A percentile compares a stretch with the other conserved stretches of the same genome.
Evolutionary conservation across 2,797 vertebrate genomes (phyloP).

Genomic region (Chaunax sp.): DNA sequence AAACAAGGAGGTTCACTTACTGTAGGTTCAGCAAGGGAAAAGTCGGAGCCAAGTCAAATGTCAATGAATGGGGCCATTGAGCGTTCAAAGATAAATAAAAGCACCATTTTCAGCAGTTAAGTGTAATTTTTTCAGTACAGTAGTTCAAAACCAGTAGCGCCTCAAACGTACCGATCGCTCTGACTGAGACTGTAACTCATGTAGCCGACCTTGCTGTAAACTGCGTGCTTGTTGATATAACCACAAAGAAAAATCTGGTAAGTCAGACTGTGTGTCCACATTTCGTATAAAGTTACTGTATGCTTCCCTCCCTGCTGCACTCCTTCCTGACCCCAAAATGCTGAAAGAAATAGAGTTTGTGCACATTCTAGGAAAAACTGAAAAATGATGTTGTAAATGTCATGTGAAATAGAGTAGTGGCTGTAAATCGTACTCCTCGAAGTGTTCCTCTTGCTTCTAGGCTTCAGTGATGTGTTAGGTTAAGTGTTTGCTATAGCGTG

Average conservation of each 20-base stretch:
- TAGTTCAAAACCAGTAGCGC: slow-evolving; percentile 54
- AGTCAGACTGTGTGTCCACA: slow-evolving; percentile 50
- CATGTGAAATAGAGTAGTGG: neutral
- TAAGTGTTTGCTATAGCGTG: slow-evolving; percentile 13
- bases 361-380: neutral
- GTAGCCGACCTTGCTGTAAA: slow-evolving; percentile 51
- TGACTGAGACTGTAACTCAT: slow-evolving; percentile 50
- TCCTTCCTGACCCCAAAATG: slow-evolving; percentile 24
- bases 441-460: neutral
- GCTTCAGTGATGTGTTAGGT: neutral
- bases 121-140: slow-evolving; percentile 73
- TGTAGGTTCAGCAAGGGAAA: slow-evolving; percentile 39
- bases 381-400: slow-evolving; percentile 2
- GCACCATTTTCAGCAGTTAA: slow-evolving; percentile 69
- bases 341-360: slow-evolving; percentile 36
- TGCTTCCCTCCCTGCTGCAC: slow-evolving; percentile 8
- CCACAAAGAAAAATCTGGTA: slow-evolving; percentile 49
- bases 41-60: slow-evolving; percentile 66
- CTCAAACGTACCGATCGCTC: slow-evolving; percentile 29
- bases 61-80: slow-evolving; percentile 78
- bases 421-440: neutral
- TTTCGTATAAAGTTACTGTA: slow-evolving; percentile 52
- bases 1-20: slow-evolving; percentile 39
- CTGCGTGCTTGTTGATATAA: slow-evolving; percentile 69
- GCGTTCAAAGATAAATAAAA: slow-evolving; percentile 74